Conservation (phyloP, 1,140 invertebrate genomes). For the Aphelenchoides fujianensis region DNA sequence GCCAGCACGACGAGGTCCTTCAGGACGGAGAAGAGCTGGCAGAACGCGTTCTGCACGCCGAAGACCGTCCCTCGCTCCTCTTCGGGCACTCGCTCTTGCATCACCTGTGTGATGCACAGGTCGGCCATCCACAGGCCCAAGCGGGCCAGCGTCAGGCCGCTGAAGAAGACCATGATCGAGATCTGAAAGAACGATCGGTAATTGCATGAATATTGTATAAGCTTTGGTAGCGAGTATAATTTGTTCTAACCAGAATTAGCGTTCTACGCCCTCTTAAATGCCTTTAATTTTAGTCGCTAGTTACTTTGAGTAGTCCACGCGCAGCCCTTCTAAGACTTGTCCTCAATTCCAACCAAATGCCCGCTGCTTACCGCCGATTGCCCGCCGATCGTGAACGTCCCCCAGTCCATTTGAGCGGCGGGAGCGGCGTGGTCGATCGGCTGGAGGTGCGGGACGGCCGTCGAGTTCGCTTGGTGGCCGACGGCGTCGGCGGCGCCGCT, state of each 20-base stretch:
- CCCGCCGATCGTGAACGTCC: constrained; percentile 36
- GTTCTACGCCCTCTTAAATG: too few relatives aligned
- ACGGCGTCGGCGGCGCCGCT: not conserved
- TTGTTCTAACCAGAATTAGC: too few relatives aligned
- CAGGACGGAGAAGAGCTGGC: constrained; percentile 60
- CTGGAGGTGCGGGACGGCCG: not conserved
- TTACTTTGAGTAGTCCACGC: too few relatives aligned
- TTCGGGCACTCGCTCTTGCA: constrained; percentile 67
- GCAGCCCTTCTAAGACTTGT: too few relatives aligned
- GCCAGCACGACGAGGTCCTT: constrained; percentile 67
- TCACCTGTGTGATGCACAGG: constrained; percentile 68
- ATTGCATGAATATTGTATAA: constrained; percentile 2
- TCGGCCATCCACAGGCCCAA: constrained; percentile 68
- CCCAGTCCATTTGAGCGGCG: constrained; percentile 33
- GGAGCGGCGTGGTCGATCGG: not conserved
- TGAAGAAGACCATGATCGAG: too few relatives aligned
- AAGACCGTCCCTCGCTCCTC: constrained; percentile 66
- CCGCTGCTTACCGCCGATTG: constrained; percentile 24
- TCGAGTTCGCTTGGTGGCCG: too few relatives aligned
- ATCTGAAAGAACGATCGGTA: not conserved
- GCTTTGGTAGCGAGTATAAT: constrained; percentile 54
- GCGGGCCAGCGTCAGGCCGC: constrained; percentile 26
- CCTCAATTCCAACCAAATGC: too few relatives aligned
- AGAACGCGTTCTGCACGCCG: constrained; percentile 67
- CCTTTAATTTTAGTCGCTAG: too few relatives aligned